phyloP scores from a whole-genome alignment of 2,797 vertebrate genomes.

The Triplophysa yarkandensis region DNA sequence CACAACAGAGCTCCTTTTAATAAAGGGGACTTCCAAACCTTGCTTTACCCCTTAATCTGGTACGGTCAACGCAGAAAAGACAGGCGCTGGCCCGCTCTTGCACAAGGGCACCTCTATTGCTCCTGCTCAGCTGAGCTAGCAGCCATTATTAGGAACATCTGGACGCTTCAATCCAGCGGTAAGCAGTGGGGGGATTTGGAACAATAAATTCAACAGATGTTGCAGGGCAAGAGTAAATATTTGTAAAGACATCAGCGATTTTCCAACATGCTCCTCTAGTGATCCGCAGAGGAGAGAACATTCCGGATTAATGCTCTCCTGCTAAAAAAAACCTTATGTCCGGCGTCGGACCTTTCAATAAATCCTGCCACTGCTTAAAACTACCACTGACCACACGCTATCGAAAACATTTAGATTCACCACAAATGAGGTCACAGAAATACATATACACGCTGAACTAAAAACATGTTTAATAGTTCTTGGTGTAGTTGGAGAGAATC shows the following conservation, averaged over 20 bases:
- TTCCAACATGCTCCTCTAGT: constrained; percentile 49
- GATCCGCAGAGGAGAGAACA: constrained; percentile 41
- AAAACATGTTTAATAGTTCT: constrained; percentile 58
- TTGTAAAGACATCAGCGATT: constrained; percentile 62
- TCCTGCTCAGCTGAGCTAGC: constrained; percentile 46
- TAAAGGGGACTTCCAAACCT: constrained; percentile 23
- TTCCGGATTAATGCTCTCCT: constrained; percentile 53
- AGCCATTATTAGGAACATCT: constrained; percentile 63
- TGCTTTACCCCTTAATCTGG: constrained; percentile 32
- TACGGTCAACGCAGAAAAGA: constrained; percentile 14
- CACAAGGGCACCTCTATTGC: constrained; percentile 53
- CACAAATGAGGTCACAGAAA: constrained; percentile 1
- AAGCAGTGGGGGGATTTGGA: constrained; percentile 54
- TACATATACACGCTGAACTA: constrained; percentile 48
- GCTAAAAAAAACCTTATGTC: constrained; percentile 53
- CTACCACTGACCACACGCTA: constrained; percentile 19
- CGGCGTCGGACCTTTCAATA: constrained; percentile 44
- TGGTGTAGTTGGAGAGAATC: constrained; percentile 32
- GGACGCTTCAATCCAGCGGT: constrained; percentile 53
- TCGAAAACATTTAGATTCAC: constrained; percentile 30
- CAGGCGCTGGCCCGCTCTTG: constrained; percentile 20
- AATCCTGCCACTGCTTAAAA: constrained; percentile 39
- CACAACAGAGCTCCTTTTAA: constrained; percentile 39
- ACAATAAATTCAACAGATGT: constrained; percentile 63
- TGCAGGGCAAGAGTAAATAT: constrained; percentile 66